Percentiles rank a stretch among this genome's conserved stretches.
Conservation (phyloP, 2,888 invertebrate species). For the Andrena marginata region DNA sequence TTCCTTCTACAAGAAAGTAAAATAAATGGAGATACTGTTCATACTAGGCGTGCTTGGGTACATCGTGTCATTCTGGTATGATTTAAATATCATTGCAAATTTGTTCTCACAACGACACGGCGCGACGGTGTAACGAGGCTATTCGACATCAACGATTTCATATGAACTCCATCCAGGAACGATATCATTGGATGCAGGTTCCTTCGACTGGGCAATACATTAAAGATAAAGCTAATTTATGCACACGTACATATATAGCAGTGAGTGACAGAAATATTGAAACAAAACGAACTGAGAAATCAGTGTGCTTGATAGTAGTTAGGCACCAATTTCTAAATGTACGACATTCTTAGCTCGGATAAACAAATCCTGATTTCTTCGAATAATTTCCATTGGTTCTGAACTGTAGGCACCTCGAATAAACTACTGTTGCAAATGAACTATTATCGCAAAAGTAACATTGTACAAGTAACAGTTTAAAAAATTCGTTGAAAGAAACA, state of each 20-base stretch:
- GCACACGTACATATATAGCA: background rate
- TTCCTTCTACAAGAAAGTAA: conserved; percentile 20
- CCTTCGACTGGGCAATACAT: conserved; percentile 11
- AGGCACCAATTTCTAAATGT: background rate
- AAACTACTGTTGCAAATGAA: background rate
- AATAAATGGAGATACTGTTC: conserved; percentile 30
- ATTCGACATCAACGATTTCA: conserved; percentile 49
- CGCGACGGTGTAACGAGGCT: conserved; percentile 23
- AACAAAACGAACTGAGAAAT: background rate
- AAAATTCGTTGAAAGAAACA: background rate
- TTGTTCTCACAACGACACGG: conserved; percentile 22
- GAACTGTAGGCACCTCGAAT: background rate
- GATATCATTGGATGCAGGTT: conserved; percentile 62
- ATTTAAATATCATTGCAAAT: conserved; percentile 33
- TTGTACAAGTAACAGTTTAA: too few relatives aligned
- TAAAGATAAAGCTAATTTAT: conserved; percentile 28
- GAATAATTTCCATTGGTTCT: background rate
- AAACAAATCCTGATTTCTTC: conserved; percentile 3
- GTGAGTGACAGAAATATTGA: background rate
- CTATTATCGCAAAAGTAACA: background rate
- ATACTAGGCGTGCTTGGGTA: conserved; percentile 65
- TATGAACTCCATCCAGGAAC: conserved; percentile 46
- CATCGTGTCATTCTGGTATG: conserved; percentile 47
- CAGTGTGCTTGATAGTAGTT: conserved; percentile 15
- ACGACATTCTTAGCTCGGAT: background rate